Evolutionary conservation across 2,888 invertebrate species (phyloP), one percentile per base, ranked within the genome.

Genomic region (Willowsia nigromaculata): DNA sequence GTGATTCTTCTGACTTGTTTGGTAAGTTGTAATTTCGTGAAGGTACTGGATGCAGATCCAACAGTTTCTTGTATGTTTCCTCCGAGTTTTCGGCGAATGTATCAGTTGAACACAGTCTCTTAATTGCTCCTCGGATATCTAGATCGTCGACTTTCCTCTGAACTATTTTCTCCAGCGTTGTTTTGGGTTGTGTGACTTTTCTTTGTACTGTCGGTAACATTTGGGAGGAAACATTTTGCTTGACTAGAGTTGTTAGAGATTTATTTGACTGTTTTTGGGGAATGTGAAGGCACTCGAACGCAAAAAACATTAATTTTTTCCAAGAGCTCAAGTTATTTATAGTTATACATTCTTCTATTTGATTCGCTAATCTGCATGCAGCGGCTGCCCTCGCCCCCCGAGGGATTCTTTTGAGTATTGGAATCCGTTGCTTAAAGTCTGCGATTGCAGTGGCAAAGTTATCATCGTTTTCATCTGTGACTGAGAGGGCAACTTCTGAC

Each of bases 61-160:
- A 4, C 2, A 86, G 22, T 11, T 27, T 53, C 1, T 1, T 25
- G 30, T 33, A 50, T 33, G 86, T 86, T 3, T 62, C 65, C 2
- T n/a, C n/a, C 5, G 6, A 6, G 47, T 7, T 15, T 33, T 80
- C 18, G 27, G 86, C 86, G 11, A 80, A 15, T 15, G 50, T 27
- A 25, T 86, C 86, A 11, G 5, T 13, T 11, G 87, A 87, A 6
- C 25, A 47, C 11, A 82, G 18, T n/a, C 82, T 15, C 18, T 62
- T 4, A 5, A 87, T 22, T n/a, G 87, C 81, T 25, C 87, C 87
- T 4, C 82, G 2, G 15, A 87, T 37, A 33, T 87, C 37, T 4
- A 6, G 37, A 37, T 37, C 37, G 13, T 78, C 53, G 2, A 86
- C 13, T 65, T 86, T 86, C 3, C 56, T 22, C 27, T 86, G 18